Percentiles rank a stretch among this genome's conserved stretches.
Conservation (phyloP, 1,140 invertebrate species). For the Calliopsis andreniformis region DNA sequence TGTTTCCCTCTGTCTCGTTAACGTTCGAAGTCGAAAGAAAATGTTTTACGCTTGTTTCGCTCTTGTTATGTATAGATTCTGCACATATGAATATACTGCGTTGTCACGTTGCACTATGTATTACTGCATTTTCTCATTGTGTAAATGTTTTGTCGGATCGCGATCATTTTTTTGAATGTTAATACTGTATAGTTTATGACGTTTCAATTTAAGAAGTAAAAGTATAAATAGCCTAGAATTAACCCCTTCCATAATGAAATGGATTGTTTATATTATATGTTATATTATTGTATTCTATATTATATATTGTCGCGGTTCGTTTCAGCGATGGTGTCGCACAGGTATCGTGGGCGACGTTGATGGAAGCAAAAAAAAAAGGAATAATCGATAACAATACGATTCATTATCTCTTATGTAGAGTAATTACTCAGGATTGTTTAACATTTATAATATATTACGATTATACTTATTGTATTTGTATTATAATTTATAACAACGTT, state of each 20-base stretch:
- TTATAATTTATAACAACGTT: conserved; percentile 79
- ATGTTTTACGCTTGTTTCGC: conserved; percentile 65
- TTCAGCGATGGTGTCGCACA: conserved; percentile 52
- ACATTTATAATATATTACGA: conserved; percentile 79
- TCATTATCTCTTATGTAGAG: conserved; percentile 76
- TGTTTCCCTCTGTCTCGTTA: conserved; percentile 19
- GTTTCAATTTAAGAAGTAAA: conserved; percentile 68
- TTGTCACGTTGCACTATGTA: conserved; percentile 71
- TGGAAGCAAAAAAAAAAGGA: conserved; percentile 33
- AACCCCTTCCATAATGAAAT: conserved; percentile 65
- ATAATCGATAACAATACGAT: conserved; percentile 67
- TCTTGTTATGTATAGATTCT: conserved; percentile 75
- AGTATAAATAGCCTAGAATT: conserved; percentile 72
- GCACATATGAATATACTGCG: conserved; percentile 67
- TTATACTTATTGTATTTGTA: conserved; percentile 78
- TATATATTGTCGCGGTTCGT: conserved; percentile 71
- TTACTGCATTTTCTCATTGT: conserved; percentile 66
- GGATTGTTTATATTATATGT: conserved; percentile 75
- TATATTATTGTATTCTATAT: conserved; percentile 75
- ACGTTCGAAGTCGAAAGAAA: conserved; percentile 45
- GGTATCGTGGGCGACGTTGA: conserved; percentile 10
- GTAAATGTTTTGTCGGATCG: conserved; percentile 68
- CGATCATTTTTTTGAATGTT: conserved; percentile 73
- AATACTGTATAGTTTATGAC: conserved; percentile 79
- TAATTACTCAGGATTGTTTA: conserved; percentile 80